Percentiles rank a stretch among this genome's conserved stretches.
These are phyloP conservation scores for Malacosoma neustria DNA, from an alignment of 2,888 invertebrate species.

Conservation along the genomic window DNA sequence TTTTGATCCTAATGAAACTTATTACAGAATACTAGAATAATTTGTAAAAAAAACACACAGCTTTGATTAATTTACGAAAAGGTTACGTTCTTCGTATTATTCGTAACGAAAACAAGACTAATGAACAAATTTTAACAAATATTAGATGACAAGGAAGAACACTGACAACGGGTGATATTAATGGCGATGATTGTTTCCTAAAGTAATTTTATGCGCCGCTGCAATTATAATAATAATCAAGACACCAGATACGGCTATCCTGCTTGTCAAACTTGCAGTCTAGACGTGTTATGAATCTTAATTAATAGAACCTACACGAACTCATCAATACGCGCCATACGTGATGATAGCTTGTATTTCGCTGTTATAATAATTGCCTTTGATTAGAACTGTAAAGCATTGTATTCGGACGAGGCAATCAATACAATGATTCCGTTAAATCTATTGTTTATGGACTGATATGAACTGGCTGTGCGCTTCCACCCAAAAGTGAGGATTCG, in stretches of 20 bases:
- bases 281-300: conserved; percentile 43
- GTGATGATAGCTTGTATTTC: not conserved
- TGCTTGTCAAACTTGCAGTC: conserved; percentile 31
- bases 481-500: too few relatives aligned
- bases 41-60: too few relatives aligned
- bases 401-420: not conserved
- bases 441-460: not conserved
- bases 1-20: too few relatives aligned
- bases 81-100: too few relatives aligned
- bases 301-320: conserved; percentile 1
- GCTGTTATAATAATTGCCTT: not conserved
- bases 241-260: conserved; percentile 33
- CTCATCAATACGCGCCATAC: not conserved
- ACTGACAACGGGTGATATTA: conserved; percentile 1
- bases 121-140: too few relatives aligned
- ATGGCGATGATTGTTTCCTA: conserved; percentile 6
- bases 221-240: conserved; percentile 12
- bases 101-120: too few relatives aligned
- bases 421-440: not conserved
- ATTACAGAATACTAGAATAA: too few relatives aligned
- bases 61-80: too few relatives aligned
- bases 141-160: too few relatives aligned
- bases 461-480: too few relatives aligned
- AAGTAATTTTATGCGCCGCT: conserved; percentile 6
- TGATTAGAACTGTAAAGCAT: not conserved